Conservation (phyloP, 2,797 vertebrate genomes). For the Phalloptychus januarius region DNA sequence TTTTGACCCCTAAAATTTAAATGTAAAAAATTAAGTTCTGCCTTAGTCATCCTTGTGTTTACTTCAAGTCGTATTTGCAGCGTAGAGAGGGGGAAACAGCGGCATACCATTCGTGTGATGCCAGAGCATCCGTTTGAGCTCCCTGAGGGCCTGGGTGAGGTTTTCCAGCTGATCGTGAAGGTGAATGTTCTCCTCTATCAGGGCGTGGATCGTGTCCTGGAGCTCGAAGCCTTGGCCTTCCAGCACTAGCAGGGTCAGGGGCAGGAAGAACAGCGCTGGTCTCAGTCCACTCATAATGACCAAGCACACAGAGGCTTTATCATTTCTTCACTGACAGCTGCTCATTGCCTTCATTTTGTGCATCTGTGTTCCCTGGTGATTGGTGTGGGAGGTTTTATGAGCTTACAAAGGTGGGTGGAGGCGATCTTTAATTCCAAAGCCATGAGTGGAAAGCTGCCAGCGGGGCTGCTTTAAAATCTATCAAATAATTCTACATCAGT, state of each 20-base stretch:
- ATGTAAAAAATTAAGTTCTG: too few species aligned
- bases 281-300: conserved; percentile 54
- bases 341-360: not conserved
- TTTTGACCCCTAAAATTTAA: not conserved
- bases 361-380: conserved; percentile 9
- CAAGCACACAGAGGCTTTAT: conserved; percentile 10
- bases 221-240: conserved; percentile 77
- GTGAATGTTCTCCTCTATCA: conserved; percentile 85
- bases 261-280: conserved; percentile 43
- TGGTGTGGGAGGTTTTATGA: conserved; percentile 22
- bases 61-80: not conserved
- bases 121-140: conserved; percentile 81
- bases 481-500: conserved; percentile 66
- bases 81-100: not conserved
- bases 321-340: conserved; percentile 41
- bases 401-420: conserved; percentile 41
- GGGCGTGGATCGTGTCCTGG: conserved; percentile 83
- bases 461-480: conserved; percentile 72
- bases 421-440: conserved; percentile 52
- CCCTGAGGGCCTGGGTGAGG: conserved; percentile 82
- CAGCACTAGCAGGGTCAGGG: conserved; percentile 57
- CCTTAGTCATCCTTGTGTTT: not conserved
- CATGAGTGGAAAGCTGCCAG: conserved; percentile 68
- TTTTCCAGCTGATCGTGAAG: conserved; percentile 86
- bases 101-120: conserved; percentile 78